Evolutionary conservation across 2,113 vertebrate species (phyloP).

Genomic region (Phodopus roborovskii): DNA sequence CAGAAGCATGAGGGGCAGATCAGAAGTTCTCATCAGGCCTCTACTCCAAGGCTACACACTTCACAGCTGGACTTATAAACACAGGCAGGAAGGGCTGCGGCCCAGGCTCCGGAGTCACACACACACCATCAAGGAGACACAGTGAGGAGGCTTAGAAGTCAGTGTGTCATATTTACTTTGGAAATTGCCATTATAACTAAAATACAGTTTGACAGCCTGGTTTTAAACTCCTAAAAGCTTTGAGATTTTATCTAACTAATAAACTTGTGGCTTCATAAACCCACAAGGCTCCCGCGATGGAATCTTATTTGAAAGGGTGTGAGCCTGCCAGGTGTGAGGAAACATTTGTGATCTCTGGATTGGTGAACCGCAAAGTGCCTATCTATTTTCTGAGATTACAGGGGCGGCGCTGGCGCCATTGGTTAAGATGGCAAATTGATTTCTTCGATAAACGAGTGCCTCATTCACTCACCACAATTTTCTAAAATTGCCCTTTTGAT

Average conservation of each 20-base stretch:
- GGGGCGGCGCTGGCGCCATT: constrained; percentile 64
- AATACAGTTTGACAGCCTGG: constrained; percentile 66
- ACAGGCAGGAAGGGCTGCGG: constrained; percentile 58
- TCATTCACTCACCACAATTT: constrained; percentile 77
- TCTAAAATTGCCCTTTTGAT: constrained; percentile 82
- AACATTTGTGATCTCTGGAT: constrained; percentile 67
- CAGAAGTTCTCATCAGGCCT: neutral
- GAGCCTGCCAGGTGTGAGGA: constrained; percentile 72
- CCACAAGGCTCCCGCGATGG: constrained; percentile 66
- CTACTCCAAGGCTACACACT: neutral
- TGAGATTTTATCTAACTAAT: constrained; percentile 77
- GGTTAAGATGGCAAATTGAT: constrained; percentile 81
- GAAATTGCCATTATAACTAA: constrained; percentile 72
- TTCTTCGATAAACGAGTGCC: constrained; percentile 78
- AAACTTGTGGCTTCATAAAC: constrained; percentile 76
- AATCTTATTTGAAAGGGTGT: constrained; percentile 72
- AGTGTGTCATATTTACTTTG: constrained; percentile 70
- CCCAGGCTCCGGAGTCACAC: constrained; percentile 43
- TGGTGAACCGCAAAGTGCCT: constrained; percentile 73
- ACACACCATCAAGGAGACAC: constrained; percentile 68
- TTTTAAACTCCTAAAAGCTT: constrained; percentile 42
- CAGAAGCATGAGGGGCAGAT: neutral
- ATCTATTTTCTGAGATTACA: constrained; percentile 79
- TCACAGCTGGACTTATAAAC: constrained; percentile 54
- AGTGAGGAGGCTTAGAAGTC: constrained; percentile 61